Evolutionary conservation across 2,888 invertebrate species (phyloP).

Genomic region (Elegia similella): DNA sequence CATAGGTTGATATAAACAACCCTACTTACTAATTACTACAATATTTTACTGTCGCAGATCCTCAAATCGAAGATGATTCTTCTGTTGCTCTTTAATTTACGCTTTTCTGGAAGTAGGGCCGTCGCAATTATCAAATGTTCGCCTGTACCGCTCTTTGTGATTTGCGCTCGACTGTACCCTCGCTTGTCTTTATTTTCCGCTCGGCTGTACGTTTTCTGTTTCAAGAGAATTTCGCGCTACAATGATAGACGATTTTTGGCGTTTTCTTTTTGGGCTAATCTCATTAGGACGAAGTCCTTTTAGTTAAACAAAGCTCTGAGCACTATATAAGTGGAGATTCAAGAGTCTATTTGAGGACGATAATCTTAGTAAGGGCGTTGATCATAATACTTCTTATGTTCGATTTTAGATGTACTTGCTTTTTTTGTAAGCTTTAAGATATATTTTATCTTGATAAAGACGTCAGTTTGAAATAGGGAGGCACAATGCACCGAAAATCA

Average conservation of each 20-base stretch:
- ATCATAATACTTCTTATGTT: neutral
- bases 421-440: too few relatives aligned
- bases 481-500: too few relatives aligned
- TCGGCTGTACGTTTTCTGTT: constrained; percentile 35
- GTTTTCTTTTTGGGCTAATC: constrained; percentile 27
- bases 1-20: too few relatives aligned
- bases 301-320: neutral
- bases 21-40: too few relatives aligned
- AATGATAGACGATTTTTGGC: constrained; percentile 28
- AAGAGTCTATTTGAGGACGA: neutral
- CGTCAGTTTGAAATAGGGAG: too few relatives aligned
- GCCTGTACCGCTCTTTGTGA: constrained; percentile 43
- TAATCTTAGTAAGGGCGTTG: neutral
- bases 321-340: neutral
- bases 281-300: constrained; percentile 7
- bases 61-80: neutral
- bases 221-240: constrained; percentile 40
- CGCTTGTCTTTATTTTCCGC: constrained; percentile 28
- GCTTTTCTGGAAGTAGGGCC: constrained; percentile 37
- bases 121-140: constrained; percentile 50
- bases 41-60: too few relatives aligned
- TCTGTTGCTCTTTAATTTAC: neutral
- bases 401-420: too few relatives aligned
- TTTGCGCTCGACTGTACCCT: constrained; percentile 37
- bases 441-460: too few relatives aligned